Percentiles rank a stretch among this genome's conserved stretches.
phyloP scores from a whole-genome alignment of 2,797 vertebrate genomes.

The Sebastes paucispinis region DNA sequence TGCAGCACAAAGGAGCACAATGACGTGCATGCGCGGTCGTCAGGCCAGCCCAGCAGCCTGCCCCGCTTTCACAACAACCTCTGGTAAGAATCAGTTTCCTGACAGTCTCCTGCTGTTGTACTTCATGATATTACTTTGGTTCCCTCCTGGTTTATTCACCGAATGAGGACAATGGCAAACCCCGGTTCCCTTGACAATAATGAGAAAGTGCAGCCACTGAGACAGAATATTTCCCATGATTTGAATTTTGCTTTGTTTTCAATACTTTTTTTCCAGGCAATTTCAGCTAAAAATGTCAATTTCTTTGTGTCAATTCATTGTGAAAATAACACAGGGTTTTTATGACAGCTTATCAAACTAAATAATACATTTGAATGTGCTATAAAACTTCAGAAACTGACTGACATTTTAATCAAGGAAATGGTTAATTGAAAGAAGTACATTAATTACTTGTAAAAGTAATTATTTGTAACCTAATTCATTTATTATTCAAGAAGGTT shows the following conservation, averaged over 20 bases:
- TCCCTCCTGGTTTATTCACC: conserved; percentile 18
- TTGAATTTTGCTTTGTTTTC: neutral
- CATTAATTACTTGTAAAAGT: neutral
- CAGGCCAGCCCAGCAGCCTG: conserved; percentile 46
- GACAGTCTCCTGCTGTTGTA: neutral
- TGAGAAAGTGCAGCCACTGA: neutral
- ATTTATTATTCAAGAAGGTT: neutral
- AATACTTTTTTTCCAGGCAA: neutral
- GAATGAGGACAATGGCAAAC: neutral
- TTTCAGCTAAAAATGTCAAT: neutral
- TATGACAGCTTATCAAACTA: neutral
- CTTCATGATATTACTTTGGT: neutral
- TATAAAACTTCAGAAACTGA: neutral
- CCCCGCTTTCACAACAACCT: conserved; percentile 65
- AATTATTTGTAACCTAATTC: neutral
- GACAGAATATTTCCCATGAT: neutral
- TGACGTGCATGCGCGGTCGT: neutral
- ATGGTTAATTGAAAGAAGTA: neutral
- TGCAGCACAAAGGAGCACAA: conserved; percentile 40
- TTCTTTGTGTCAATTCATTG: neutral
- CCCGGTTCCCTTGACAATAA: neutral
- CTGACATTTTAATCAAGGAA: neutral
- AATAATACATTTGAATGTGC: neutral
- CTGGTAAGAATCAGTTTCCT: conserved; percentile 54
- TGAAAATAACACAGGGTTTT: neutral